A percentile compares a stretch with the other conserved stretches of the same genome.
Conservation (phyloP, 2,113 vertebrate genomes). For the Heptranchias perlo region DNA sequence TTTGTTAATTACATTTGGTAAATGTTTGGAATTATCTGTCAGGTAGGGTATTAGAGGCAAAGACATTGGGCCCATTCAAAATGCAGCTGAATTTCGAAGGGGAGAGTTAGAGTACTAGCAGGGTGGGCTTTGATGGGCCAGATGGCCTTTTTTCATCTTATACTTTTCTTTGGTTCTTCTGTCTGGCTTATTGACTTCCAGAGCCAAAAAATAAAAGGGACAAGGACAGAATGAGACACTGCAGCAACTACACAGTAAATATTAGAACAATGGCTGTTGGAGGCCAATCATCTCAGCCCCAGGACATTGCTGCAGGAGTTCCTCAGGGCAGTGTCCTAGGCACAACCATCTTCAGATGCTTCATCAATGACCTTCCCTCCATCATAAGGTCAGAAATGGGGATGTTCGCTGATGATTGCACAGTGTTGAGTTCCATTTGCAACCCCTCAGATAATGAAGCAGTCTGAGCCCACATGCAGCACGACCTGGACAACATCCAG, state of each 20-base stretch:
- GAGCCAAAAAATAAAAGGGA: background rate
- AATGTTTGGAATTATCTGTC: background rate
- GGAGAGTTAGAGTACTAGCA: background rate
- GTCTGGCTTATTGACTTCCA: background rate
- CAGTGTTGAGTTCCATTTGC: no score
- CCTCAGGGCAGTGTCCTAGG: no score
- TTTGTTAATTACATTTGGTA: background rate
- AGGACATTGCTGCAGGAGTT: no score
- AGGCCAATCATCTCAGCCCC: no score
- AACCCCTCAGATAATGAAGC: no score
- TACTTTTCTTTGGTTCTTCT: background rate
- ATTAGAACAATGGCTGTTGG: background rate
- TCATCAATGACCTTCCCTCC: no score
- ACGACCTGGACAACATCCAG: no score
- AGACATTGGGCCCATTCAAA: background rate
- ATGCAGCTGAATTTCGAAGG: background rate
- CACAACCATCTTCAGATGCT: no score
- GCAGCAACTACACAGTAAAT: background rate
- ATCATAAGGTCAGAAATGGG: no score
- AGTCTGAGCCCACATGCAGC: no score
- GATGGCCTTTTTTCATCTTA: background rate
- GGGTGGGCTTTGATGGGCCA: background rate
- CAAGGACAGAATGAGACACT: background rate
- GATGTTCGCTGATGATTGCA: no score
- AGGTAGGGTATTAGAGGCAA: background rate